A percentile compares a stretch with the other conserved stretches of the same genome.
Evolutionary conservation across 2,113 vertebrate genomes (phyloP).

Genomic region (Poeciliopsis occidentalis): DNA sequence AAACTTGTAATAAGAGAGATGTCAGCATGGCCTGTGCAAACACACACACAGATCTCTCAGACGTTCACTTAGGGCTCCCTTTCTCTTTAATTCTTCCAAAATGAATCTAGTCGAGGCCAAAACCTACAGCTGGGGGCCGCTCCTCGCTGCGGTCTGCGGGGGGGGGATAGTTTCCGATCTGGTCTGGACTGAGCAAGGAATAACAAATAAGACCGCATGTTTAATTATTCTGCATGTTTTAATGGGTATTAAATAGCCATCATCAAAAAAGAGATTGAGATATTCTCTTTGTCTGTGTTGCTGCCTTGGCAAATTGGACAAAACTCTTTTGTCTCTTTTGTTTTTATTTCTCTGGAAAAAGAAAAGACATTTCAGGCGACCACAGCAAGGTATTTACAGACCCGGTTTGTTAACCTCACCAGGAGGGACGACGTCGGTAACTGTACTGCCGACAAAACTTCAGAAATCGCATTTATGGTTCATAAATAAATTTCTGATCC

Average conservation of each 20-base stretch:
- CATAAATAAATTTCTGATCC: too few relatives aligned
- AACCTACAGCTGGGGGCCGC: constrained; percentile 17
- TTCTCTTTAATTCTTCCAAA: constrained; percentile 14
- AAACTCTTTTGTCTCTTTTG: not conserved
- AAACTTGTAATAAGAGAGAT: constrained; percentile 2
- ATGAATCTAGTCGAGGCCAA: constrained; percentile 25
- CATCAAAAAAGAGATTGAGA: not conserved
- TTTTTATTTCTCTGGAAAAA: not conserved
- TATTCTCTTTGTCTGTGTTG: not conserved
- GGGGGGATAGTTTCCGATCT: constrained; percentile 14
- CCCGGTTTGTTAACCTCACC: too few relatives aligned
- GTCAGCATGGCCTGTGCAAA: constrained; percentile 16
- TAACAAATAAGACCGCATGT: not conserved
- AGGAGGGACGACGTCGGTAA: too few relatives aligned
- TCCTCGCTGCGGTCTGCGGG: not conserved
- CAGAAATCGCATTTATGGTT: too few relatives aligned
- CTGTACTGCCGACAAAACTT: too few relatives aligned
- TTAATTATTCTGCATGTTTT: not conserved
- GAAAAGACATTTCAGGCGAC: not conserved
- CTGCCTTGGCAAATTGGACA: not conserved
- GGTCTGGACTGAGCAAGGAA: constrained; percentile 14
- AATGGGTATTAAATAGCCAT: not conserved
- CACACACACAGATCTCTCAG: constrained; percentile 5
- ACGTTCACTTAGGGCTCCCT: constrained; percentile 12
- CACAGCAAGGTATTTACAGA: not conserved